Evolutionary conservation across 2,113 vertebrate genomes (phyloP).

Genomic region (Menura novaehollandiae): DNA sequence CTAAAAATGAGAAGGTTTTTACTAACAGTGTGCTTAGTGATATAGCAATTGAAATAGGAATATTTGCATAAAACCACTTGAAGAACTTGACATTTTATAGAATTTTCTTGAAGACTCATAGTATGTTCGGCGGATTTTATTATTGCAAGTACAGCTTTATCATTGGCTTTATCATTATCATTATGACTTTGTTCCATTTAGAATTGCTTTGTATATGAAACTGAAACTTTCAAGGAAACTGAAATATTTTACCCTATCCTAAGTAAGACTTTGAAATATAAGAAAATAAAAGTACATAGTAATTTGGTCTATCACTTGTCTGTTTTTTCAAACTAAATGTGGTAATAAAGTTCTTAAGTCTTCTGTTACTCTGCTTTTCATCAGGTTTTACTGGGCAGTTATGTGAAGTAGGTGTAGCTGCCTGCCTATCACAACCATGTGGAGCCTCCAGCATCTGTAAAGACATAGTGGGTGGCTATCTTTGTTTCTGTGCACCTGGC

Average conservation of each 20-base stretch:
- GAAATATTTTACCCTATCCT: background rate
- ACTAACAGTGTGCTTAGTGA: background rate
- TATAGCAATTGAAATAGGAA: background rate
- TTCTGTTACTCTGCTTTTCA: background rate
- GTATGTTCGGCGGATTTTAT: background rate
- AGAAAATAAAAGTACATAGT: background rate
- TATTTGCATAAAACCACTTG: background rate
- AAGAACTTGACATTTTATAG: background rate
- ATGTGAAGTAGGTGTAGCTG: slow-evolving; percentile 70
- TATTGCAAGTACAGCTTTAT: background rate
- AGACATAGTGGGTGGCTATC: slow-evolving; percentile 66
- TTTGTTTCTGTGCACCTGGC: slow-evolving; percentile 85
- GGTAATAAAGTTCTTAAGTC: background rate
- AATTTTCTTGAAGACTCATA: background rate
- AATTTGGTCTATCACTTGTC: background rate
- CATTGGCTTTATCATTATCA: background rate
- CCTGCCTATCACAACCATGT: slow-evolving; percentile 76
- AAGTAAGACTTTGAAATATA: background rate
- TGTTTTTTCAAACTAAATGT: background rate
- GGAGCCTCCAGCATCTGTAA: slow-evolving; percentile 77
- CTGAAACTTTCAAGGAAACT: background rate
- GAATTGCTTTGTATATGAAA: background rate
- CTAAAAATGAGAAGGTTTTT: background rate
- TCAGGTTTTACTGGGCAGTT: slow-evolving; percentile 77
- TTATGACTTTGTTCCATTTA: background rate